Conservation (phyloP, 2,797 vertebrate genomes). For the Cyprinella venusta region DNA sequence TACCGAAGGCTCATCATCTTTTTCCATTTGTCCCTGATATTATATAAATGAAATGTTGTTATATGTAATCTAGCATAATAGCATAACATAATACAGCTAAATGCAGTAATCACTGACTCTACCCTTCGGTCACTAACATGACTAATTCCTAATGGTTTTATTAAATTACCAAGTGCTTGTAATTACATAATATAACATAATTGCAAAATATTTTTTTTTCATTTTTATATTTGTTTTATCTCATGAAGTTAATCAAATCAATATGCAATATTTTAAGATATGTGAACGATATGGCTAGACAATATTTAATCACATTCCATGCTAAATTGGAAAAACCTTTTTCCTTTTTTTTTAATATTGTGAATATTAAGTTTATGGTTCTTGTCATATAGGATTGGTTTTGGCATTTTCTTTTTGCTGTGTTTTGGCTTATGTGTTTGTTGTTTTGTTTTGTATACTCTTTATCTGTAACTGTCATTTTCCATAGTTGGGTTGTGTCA, state of each 20-base stretch:
- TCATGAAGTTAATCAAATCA: background rate
- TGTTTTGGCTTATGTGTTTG: background rate
- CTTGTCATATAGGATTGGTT: background rate
- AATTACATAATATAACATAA: background rate
- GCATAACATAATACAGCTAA: background rate
- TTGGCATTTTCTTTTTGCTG: background rate
- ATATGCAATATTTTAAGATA: background rate
- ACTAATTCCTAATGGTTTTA: background rate
- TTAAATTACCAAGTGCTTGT: slow-evolving; percentile 5
- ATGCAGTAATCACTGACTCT: background rate
- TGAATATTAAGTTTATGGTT: slow-evolving; percentile 2
- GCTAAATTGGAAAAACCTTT: background rate
- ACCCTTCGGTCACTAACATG: background rate
- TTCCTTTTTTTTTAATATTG: background rate
- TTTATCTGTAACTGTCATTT: slow-evolving; percentile 42
- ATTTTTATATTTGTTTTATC: background rate
- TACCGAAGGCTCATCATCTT: slow-evolving; percentile 4
- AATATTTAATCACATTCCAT: background rate
- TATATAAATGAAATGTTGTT: background rate
- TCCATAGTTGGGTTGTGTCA: slow-evolving; percentile 26
- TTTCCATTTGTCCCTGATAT: background rate
- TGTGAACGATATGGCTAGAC: background rate
- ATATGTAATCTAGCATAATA: slow-evolving; percentile 11
- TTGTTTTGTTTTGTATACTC: slow-evolving; percentile 25
- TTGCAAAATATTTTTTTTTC: background rate